Evolutionary conservation across 2,113 vertebrate species (phyloP).

Genomic region (Pristiophorus japonicus): DNA sequence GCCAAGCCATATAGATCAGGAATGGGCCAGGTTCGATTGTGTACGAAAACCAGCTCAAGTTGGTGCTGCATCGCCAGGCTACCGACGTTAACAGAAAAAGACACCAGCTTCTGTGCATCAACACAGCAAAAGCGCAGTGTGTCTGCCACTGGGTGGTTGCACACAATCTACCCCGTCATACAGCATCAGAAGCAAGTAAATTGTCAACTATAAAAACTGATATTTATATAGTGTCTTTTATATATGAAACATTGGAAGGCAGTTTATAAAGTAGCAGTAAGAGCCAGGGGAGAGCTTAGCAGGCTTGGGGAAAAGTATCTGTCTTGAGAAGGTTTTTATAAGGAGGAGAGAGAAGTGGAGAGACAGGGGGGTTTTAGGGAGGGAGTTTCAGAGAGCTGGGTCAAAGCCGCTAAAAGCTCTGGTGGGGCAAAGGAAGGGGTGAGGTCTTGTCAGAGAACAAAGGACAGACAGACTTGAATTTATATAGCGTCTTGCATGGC

Average conservation of each 20-base stretch:
- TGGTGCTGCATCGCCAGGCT: background rate
- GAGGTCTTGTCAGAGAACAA: background rate
- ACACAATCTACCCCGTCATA: background rate
- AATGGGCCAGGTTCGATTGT: background rate
- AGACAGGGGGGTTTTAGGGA: background rate
- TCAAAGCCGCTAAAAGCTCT: background rate
- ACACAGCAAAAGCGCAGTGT: background rate
- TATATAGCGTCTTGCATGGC: background rate
- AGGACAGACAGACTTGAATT: background rate
- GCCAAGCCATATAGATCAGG: background rate
- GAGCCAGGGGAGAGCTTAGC: background rate
- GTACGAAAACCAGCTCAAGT: background rate
- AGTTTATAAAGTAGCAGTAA: background rate
- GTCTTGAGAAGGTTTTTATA: background rate
- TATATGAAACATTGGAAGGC: background rate
- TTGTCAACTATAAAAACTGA: background rate
- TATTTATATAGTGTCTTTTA: background rate
- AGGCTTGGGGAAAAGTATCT: background rate
- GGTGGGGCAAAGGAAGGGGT: background rate
- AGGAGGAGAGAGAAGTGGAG: background rate
- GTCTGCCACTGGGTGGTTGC: background rate
- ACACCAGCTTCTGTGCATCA: background rate
- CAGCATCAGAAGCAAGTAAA: background rate
- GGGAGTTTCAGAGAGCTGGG: background rate
- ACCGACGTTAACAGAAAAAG: background rate